These are phyloP conservation scores for Patella caerulea DNA, from an alignment of 2,888 invertebrate genomes.

Conservation along the genomic window DNA sequence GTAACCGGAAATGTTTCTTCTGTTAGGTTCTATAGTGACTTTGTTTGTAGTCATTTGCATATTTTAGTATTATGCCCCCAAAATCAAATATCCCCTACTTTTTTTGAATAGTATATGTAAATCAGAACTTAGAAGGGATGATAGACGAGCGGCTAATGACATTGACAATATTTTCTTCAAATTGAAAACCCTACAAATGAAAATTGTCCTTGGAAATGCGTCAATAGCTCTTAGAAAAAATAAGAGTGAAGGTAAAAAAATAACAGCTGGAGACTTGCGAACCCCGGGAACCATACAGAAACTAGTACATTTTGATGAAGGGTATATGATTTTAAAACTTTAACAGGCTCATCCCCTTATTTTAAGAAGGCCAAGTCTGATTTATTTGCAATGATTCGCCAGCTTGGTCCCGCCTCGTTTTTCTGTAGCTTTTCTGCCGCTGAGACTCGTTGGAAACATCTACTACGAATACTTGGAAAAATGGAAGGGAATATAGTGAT, in stretches of 20 bases:
- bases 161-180: conserved; percentile 1
- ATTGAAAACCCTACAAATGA: neutral
- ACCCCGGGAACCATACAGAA: neutral
- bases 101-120: too few relatives aligned
- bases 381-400: conserved; percentile 42
- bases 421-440: conserved; percentile 38
- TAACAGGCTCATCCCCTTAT: conserved; percentile 18
- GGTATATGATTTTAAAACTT: conserved; percentile 28
- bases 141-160: neutral
- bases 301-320: conserved; percentile 14
- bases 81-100: too few relatives aligned
- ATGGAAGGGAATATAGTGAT: too few relatives aligned
- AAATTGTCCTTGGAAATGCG: neutral
- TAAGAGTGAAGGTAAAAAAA: neutral
- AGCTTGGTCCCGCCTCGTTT: conserved; percentile 39
- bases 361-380: conserved; percentile 21
- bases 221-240: neutral
- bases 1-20: too few relatives aligned
- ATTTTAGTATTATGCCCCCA: too few relatives aligned
- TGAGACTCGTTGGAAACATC: conserved; percentile 31
- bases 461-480: neutral
- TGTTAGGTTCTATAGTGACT: too few relatives aligned
- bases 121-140: neutral
- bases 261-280: neutral
- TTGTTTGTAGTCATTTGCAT: too few relatives aligned